Base-by-base conservation (phyloP, 2,113 vertebrate genomes). In the Tachycineta bicolor region DNA sequence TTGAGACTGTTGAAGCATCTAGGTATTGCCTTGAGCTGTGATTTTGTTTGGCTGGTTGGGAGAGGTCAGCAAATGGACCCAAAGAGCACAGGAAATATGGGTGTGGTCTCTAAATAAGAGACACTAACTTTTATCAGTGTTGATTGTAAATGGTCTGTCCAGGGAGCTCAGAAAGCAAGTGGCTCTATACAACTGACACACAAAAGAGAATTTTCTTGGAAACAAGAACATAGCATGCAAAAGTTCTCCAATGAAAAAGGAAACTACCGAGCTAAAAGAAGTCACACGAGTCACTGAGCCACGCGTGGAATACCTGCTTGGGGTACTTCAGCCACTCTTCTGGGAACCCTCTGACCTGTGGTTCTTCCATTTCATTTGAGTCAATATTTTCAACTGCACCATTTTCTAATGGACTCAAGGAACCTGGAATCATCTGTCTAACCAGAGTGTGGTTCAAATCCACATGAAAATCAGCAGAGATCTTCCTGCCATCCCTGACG, bases 401-500 rank as follows among this genome's bases (percentile, higher is more conserved):
- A 34, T 99, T 99, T 95, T 99, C 99, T 94, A 98, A 93, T 5
- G 74, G 86, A 46, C 78, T 55, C 0, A 89, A 95, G 25, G 97
- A 92, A 80, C 97, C 96, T 4, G 97, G 96, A 41, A 99, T 94
- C 99, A 99, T 99, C 96, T 99, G 98, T 78, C 99, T 98, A 75
- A 99, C 99, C 0, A 97, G 93, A 7, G 98, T 86, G 4, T 99
- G 99, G 97, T 99, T 99, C 49, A 99, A 97, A 96, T 99, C 99
- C 79, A 99, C 97, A 1, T 99, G 99, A 78, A 99, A 99, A 96
- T 99, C 99, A 8, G 99, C 99, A 18, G 99, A 99, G 58, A 99
- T 98, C 97, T 99, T 99, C 78, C 98, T 98, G 76, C 97, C 97
- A 60, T 99, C 99, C 93, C 98, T 98, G 90, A 99, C 91, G 41